Base-by-base conservation (phyloP, 2,797 vertebrate species). In the Pelochelys cantorii region DNA sequence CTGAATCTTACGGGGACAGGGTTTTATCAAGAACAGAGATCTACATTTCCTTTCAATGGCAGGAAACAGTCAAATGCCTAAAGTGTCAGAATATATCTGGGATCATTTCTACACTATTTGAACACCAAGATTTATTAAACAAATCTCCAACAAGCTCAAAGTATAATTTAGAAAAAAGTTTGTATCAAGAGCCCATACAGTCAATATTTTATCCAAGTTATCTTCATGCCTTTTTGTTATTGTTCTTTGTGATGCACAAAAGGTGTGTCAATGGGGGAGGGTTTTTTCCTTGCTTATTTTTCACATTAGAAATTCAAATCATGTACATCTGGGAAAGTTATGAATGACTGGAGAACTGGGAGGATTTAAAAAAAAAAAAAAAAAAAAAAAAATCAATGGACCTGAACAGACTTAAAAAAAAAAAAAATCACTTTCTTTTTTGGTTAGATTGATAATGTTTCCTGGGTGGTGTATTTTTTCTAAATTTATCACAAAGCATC, bases 241-340 rank as follows among this genome's bases (percentile, higher is more conserved):
- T 29, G 18, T 22, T 22, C 4, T 52, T 79, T 25, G 12, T 1
- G 37, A 5, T 11, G 65, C 0, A 3, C 0, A 4, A 22, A 3
- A 74, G 4, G 15, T 20, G 53, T 90, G 2, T 0, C 14, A 54
- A 54, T 74, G 7, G 17, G 83, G 14, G 53, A 23, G 60, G 25
- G 1, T 60, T 5, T 62, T 34, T 88, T 5, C 48, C 9, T 3
- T 23, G 5, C 1, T 53, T 3, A 8, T 48, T 93, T 84, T 65
- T 82, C 83, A 88, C 31, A 81, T 2, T n/a, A 29, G 2, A 80
- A 86, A 54, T n/a, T 85, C 65, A 83, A 59, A 54, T 29, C 2
- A 77, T 78, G 52, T 79, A 18, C 77, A 31, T 68, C 48, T 80
- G 86, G 23, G 27, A 56, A 4, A 27, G 4, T 4, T 0, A 77